Evolutionary conservation across 2,113 vertebrate genomes (phyloP).

Genomic region (Ahaetulla prasina): DNA sequence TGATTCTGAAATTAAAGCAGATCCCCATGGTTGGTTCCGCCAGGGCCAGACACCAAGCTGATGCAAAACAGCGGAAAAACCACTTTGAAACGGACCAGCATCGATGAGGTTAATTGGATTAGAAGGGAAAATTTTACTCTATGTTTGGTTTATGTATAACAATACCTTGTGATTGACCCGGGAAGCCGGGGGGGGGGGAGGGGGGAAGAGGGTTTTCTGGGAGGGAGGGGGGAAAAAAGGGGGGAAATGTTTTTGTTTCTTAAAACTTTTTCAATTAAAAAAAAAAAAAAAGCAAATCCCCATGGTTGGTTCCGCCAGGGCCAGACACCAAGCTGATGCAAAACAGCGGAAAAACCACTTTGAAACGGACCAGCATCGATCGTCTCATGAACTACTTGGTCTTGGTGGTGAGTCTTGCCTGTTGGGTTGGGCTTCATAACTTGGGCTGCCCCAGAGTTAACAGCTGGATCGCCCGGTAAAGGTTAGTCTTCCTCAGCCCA

Average conservation of each 20-base stretch:
- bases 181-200: too few species aligned
- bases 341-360: conserved; percentile 84
- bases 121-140: too few species aligned
- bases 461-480: not conserved
- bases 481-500: not conserved
- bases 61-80: conserved; percentile 94
- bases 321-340: conserved; percentile 95
- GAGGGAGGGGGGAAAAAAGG: too few species aligned
- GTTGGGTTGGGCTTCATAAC: not conserved
- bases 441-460: not conserved
- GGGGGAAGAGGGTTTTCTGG: too few species aligned
- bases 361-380: conserved; percentile 89
- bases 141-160: too few species aligned
- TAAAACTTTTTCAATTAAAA: too few species aligned
- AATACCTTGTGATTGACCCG: too few species aligned
- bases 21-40: conserved; percentile 36
- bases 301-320: conserved; percentile 69
- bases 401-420: conserved; percentile 75
- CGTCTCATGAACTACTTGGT: conserved; percentile 89
- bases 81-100: conserved; percentile 84
- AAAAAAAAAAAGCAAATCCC: too few species aligned
- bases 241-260: too few species aligned
- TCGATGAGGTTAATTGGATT: too few species aligned
- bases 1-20: not conserved
- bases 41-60: conserved; percentile 91